Conservation (phyloP, 2,113 vertebrate genomes). For the Bucco capensis region DNA sequence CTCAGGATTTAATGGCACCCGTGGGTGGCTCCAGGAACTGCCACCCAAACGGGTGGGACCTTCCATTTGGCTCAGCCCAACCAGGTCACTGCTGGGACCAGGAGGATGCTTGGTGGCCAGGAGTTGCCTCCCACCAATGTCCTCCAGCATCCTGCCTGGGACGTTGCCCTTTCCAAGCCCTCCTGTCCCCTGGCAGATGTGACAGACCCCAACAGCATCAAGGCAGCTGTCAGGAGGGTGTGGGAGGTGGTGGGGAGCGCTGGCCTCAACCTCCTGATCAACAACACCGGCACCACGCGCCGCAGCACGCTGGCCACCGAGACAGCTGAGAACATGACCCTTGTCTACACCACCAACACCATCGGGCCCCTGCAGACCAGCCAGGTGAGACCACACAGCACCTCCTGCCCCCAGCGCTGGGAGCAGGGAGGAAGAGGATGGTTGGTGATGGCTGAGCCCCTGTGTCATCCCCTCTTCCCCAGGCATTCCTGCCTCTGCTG, state of each 20-base stretch:
- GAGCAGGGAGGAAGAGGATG: not conserved
- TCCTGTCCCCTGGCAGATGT: not conserved
- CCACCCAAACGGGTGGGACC: not conserved
- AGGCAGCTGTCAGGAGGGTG: not conserved
- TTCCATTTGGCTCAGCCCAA: not conserved
- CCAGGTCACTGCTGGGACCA: not conserved
- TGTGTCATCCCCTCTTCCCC: not conserved
- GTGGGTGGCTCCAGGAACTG: not conserved
- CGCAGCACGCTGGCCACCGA: not conserved
- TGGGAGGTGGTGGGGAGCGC: not conserved
- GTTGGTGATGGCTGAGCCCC: accelerated
- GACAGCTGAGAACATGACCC: slow-evolving; percentile 16
- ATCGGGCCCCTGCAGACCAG: slow-evolving; percentile 38
- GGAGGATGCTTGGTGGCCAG: not conserved
- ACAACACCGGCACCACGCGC: not conserved
- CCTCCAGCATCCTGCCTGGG: not conserved
- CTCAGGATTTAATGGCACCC: not conserved
- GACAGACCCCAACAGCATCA: slow-evolving; percentile 50
- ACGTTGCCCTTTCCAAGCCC: not conserved
- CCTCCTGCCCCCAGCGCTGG: accelerated
- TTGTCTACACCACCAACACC: slow-evolving; percentile 35
- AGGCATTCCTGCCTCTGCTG: slow-evolving; percentile 43
- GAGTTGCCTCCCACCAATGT: not conserved
- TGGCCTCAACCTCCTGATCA: slow-evolving; percentile 47
- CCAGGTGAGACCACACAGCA: not conserved